Base-by-base conservation (phyloP, 2,113 vertebrate species). In the Onychostoma macrolepis region DNA sequence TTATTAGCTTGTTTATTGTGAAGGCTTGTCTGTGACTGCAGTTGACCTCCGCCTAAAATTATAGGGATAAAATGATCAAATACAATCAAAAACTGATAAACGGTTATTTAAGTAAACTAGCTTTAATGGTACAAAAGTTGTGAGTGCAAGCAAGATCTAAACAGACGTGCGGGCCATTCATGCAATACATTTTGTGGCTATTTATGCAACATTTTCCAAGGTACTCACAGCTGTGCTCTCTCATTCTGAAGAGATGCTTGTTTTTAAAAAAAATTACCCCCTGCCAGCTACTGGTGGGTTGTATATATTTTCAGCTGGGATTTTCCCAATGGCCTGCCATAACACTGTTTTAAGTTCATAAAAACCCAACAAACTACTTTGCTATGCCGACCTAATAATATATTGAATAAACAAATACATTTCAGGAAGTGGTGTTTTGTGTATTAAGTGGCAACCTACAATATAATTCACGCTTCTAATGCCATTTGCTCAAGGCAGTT, bases 291-390 rank as follows among this genome's bases (percentile, higher is more conserved):
- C 69, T 74, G 53, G 43, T 71, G 80, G 72, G 26, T 86, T 84
- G 75, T 80, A 75, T 89, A 86, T 80, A 83, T 75, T 86, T 86
- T 83, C 88, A 86, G 85, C 75, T 84, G 75, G 79, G 85, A 61
- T 86, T 80, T 61, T 63, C 85, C 48, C n/a, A 11, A 33, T 81
- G 48, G 24, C 78, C 50, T 17, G 63, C 48, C 30, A n/a, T 30
- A 89, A 45, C 24, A 48, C 88, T 33, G 77, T 65, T 83, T 36
- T 6, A 11, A 9, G 30, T 72, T 76, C 36, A 69, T 75, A 28
- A 77, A 65, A 85, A 11, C 21, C 41, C 28, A 69, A 61, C 24
- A 86, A 80, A 71, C 43, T 41, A 53, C 41, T 24, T 53, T 61
- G 63, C 80, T n/a, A 61, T 33, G n/a, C 41, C 6, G 36, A 38